Evolutionary conservation across 2,888 invertebrate genomes (phyloP), one percentile per base, ranked within the genome.

Genomic region (Bellardia pandia): DNA sequence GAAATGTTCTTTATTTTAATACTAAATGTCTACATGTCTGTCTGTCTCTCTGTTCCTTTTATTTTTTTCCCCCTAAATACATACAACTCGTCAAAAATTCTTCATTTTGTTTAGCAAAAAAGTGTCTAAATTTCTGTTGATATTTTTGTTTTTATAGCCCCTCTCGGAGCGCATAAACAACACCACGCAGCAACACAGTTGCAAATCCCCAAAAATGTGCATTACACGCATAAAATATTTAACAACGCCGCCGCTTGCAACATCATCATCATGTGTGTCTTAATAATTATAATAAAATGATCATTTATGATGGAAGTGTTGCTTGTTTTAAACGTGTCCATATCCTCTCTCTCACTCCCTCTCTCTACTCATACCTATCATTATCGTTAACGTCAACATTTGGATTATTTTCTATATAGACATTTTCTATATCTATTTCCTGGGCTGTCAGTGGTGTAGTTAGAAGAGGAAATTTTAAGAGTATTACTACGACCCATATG

Each of bases 181-280:
- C 40, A 16, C 14, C 16, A 37, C 37, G 72, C 66, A 58, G 72
- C 66, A 58, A 5, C 30, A 68, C 42, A 56, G 68, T 76, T 75
- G 42, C 58, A 48, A 69, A 79, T 75, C 60, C 60, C 69, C 69
- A 69, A 77, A 85, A 69, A 80, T 30, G 71, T 85, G 80, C 75
- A 76, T 85, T 85, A 85, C 85, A 85, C 71, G 79, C 71, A 83
- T 66, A 83, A 86, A 79, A 79, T 79, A 83, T 85, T 85, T 87
- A 87, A 87, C 78, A 81, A 85, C 84, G 79, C 83, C 83, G 83
- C 83, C 45, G 13, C 45, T 45, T 75, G 37, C 14, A 8, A 0
- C 16, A 68, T 74, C 72, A 71, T 33, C 2, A 66, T 51, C n/a
- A 16, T 23, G 9, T 23, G 16, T 53, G 6, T 45, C 9, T 45